These are phyloP conservation scores for Lordiphosa clarofinis DNA, from an alignment of 1,140 invertebrate genomes.

Conservation along the genomic window DNA sequence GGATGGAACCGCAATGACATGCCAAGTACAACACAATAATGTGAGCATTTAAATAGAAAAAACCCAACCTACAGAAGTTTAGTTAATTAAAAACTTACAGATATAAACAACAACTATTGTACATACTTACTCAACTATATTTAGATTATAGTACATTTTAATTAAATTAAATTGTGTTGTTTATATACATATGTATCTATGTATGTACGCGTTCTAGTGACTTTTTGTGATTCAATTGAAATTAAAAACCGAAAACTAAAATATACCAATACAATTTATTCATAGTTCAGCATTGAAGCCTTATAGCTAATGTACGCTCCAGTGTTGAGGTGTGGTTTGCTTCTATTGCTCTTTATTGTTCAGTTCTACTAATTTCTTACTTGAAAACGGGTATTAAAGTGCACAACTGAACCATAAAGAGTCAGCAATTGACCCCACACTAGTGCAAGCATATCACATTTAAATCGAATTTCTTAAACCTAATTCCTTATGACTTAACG, in stretches of 20 bases:
- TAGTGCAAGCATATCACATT: too few species aligned
- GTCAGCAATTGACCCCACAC: too few species aligned
- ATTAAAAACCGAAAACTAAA: slow-evolving; percentile 25
- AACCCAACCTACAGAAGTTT: slow-evolving; percentile 42
- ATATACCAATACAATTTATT: slow-evolving; percentile 28
- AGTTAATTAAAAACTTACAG: slow-evolving; percentile 44
- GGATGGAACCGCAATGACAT: slow-evolving; percentile 21
- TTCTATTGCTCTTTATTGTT: too few species aligned
- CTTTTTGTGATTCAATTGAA: slow-evolving; percentile 26
- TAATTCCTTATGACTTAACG: slow-evolving; percentile 36
- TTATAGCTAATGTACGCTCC: not conserved
- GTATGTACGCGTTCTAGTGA: not conserved
- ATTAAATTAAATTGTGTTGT: slow-evolving; percentile 36
- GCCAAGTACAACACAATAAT: slow-evolving; percentile 43
- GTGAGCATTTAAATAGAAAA: slow-evolving; percentile 56
- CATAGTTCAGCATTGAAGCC: slow-evolving; percentile 32
- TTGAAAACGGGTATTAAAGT: too few species aligned
- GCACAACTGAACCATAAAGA: too few species aligned
- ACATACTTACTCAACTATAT: slow-evolving; percentile 29
- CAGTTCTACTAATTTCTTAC: too few species aligned
- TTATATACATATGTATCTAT: not conserved
- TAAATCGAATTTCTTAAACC: slow-evolving; percentile 5
- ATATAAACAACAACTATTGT: slow-evolving; percentile 18
- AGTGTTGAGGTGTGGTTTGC: too few species aligned
- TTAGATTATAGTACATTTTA: slow-evolving; percentile 14